These are phyloP conservation scores for Clarias batrachus DNA, from an alignment of 2,113 vertebrate species.

Conservation along the genomic window DNA sequence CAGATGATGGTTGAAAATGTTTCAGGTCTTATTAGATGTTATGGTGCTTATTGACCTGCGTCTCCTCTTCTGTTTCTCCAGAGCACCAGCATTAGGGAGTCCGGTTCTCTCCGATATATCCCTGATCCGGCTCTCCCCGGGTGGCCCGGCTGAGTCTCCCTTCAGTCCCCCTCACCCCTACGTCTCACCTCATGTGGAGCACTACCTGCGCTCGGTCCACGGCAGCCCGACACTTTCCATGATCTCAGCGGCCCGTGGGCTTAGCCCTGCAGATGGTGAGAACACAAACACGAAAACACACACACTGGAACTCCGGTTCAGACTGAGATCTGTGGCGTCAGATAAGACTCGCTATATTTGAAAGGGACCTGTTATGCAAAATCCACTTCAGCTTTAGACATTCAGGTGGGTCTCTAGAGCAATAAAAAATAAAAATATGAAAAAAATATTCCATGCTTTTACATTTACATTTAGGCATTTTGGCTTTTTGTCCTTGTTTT, in stretches of 20 bases:
- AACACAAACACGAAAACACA: neutral
- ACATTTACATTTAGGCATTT: too few relatives aligned
- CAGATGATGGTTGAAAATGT: neutral
- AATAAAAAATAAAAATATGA: too few relatives aligned
- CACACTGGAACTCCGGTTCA: neutral
- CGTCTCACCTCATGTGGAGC: conserved; percentile 89
- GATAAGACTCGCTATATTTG: neutral
- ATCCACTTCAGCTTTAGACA: too few relatives aligned
- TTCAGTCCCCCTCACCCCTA: conserved; percentile 85
- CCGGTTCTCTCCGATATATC: conserved; percentile 93
- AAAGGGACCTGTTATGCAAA: too few relatives aligned
- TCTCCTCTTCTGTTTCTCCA: conserved; percentile 55
- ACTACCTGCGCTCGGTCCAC: conserved; percentile 91
- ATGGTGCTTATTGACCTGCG: neutral
- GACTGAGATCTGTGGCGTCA: neutral
- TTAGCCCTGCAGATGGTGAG: conserved; percentile 89
- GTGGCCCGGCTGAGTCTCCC: conserved; percentile 78
- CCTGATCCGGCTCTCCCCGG: conserved; percentile 87
- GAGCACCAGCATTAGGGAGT: conserved; percentile 82
- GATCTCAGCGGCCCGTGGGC: conserved; percentile 86
- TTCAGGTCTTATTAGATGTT: neutral
- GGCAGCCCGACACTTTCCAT: conserved; percentile 88
- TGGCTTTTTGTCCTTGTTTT: too few relatives aligned
- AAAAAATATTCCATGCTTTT: too few relatives aligned
- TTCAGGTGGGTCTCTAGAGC: too few relatives aligned